Evolutionary conservation across 2,113 vertebrate species (phyloP), one percentile per base, ranked within the genome.

Genomic region (Hiodon alosoides): DNA sequence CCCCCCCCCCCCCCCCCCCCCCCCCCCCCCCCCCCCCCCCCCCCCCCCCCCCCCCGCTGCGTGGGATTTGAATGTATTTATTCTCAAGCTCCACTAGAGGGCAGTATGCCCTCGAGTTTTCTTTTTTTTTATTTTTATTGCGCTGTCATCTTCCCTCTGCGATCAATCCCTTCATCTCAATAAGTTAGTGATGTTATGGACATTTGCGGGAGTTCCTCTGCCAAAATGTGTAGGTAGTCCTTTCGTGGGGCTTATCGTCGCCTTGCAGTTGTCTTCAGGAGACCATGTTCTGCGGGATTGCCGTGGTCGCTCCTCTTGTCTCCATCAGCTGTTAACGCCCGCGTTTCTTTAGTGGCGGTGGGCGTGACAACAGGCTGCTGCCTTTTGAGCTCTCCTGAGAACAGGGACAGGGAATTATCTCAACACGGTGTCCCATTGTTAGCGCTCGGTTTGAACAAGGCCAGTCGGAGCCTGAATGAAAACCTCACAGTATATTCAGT

Each of bases 51-150:
- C n/a, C n/a, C n/a, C n/a, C n/a, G n/a, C n/a, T 48, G 9, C 58
- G 69, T 4, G 55, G 46, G 17, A 71, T 71, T 8, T 0, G 8
- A 48, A 65, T 17, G n/a, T 54, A 14, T 65, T 31, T 67, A 51
- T 52, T 71, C 73, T 9, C 7, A 53, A 52, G 48, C 55, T 64
- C 75, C 75, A 64, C 75, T 52, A 76, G 75, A 70, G 75, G 68
- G 68, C 75, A 76, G 75, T 71, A 53, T 64, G 11, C 3, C 54
- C 17, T 60, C 74, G 64, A 68, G 67, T 58, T 47, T 58, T 58
- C 70, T 65, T 6, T 72, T 60, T 46, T 65, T 6, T 72, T 60
- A 13, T 73, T 53, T 16, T 71, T 13, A 31, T 71, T 57, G 13
- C 53, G 47, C 31, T n/a, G 72, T 17, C 53, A 4, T 11, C 1